Percentiles rank a stretch among this genome's conserved stretches.
These are phyloP conservation scores for Calonectris borealis DNA, from an alignment of 2,113 vertebrate genomes.

Conservation along the genomic window DNA sequence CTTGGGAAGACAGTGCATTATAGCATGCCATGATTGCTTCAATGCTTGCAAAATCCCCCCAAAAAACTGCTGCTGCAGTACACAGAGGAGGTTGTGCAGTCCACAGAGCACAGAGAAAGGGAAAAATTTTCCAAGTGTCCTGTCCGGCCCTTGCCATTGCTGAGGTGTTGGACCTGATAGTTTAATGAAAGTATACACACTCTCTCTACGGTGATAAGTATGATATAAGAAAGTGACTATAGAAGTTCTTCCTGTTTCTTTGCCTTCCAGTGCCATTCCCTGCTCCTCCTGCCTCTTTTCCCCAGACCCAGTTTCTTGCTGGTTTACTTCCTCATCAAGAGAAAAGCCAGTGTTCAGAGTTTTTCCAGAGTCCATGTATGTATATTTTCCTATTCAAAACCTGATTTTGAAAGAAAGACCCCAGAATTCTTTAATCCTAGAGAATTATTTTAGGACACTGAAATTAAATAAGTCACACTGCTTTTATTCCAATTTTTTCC, in stretches of 20 bases:
- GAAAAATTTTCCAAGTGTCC: not conserved
- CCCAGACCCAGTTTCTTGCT: not conserved
- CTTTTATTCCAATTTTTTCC: not conserved
- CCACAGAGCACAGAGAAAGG: not conserved
- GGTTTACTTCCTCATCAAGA: not conserved
- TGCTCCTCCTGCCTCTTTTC: not conserved
- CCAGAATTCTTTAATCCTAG: not conserved
- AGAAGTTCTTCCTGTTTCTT: not conserved
- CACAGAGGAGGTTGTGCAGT: not conserved
- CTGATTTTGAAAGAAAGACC: not conserved
- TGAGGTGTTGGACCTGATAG: not conserved
- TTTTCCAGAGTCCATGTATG: not conserved
- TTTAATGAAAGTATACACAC: not conserved
- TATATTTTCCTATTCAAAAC: not conserved
- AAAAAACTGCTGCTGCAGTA: not conserved
- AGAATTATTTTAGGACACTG: not conserved
- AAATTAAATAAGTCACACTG: not conserved
- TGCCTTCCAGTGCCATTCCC: not conserved
- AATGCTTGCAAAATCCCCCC: not conserved
- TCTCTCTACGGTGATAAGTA: not conserved
- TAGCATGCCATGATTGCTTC: not conserved
- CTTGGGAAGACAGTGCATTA: not conserved
- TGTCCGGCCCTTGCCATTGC: not conserved
- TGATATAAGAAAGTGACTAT: not conserved
- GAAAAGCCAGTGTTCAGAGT: not conserved